phyloP scores from a whole-genome alignment of 2,113 vertebrate genomes.

The Amphilophus citrinellus region DNA sequence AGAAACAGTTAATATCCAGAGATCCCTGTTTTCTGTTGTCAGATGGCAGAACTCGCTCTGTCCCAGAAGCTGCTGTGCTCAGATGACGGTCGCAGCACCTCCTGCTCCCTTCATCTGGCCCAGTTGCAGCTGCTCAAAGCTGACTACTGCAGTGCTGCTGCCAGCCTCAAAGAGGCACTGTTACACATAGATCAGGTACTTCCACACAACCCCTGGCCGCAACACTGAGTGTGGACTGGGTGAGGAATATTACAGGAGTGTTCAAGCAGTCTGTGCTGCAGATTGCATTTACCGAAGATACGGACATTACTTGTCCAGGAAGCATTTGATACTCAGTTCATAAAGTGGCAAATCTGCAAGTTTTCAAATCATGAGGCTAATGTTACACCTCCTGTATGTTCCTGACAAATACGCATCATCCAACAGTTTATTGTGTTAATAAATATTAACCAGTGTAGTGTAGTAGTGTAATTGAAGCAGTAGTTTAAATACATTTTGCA shows the following conservation, averaged over 20 bases:
- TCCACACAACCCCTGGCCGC: not conserved
- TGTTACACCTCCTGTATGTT: too few relatives aligned
- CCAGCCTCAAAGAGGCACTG: slow-evolving; percentile 55
- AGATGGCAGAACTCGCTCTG: slow-evolving; percentile 67
- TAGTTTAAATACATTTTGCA: too few relatives aligned
- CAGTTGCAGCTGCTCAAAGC: slow-evolving; percentile 58
- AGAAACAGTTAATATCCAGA: not conserved
- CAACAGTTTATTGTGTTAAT: too few relatives aligned
- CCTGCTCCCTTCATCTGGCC: slow-evolving; percentile 52
- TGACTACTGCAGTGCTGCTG: slow-evolving; percentile 58
- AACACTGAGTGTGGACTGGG: not conserved
- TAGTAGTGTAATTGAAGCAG: too few relatives aligned
- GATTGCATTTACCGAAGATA: not conserved
- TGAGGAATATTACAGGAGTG: not conserved
- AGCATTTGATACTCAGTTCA: not conserved
- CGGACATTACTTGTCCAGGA: not conserved
- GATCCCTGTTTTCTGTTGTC: not conserved
- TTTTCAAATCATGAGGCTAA: too few relatives aligned
- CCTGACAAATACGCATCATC: too few relatives aligned
- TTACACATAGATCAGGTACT: slow-evolving; percentile 47
- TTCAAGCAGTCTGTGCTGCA: not conserved
- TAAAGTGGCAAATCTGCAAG: slow-evolving; percentile 4
- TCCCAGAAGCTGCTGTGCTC: slow-evolving; percentile 62
- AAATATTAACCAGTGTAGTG: too few relatives aligned
- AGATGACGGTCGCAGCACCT: slow-evolving; percentile 14